Evolutionary conservation across 2,113 vertebrate genomes (phyloP).

Genomic region (Vidua chalybeata): DNA sequence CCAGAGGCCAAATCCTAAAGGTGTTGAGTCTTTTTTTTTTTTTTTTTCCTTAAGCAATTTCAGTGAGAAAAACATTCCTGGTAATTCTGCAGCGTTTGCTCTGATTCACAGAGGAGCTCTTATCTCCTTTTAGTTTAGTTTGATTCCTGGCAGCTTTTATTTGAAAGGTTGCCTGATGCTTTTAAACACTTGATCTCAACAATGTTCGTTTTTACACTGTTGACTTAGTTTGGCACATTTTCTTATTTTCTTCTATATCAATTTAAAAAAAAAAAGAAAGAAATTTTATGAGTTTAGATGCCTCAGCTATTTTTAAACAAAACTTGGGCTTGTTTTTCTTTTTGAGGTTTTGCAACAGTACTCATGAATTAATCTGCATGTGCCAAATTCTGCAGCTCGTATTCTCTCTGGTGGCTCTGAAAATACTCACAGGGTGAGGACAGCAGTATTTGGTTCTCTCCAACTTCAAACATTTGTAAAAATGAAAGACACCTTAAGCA

Average conservation of each 20-base stretch:
- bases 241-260: not conserved
- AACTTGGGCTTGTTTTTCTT: not conserved
- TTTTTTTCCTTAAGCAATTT: not conserved
- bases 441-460: not conserved
- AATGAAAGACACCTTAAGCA: not conserved
- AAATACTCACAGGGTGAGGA: not conserved
- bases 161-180: slow-evolving; percentile 39
- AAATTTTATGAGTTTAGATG: not conserved
- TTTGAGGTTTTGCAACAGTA: not conserved
- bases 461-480: slow-evolving; percentile 1
- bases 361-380: not conserved
- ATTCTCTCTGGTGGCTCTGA: not conserved
- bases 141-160: slow-evolving; percentile 40
- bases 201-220: slow-evolving; percentile 22
- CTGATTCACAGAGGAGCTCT: slow-evolving; percentile 45
- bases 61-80: not conserved
- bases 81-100: slow-evolving; percentile 37
- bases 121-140: slow-evolving; percentile 47
- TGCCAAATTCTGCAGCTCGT: not conserved
- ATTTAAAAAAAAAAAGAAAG: not conserved
- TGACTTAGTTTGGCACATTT: slow-evolving; percentile 25
- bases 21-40: not conserved
- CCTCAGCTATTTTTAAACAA: not conserved
- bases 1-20: not conserved
- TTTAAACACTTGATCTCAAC: slow-evolving; percentile 47